Conservation (phyloP, 2,888 invertebrate species). For the Hedychridium roseum region DNA sequence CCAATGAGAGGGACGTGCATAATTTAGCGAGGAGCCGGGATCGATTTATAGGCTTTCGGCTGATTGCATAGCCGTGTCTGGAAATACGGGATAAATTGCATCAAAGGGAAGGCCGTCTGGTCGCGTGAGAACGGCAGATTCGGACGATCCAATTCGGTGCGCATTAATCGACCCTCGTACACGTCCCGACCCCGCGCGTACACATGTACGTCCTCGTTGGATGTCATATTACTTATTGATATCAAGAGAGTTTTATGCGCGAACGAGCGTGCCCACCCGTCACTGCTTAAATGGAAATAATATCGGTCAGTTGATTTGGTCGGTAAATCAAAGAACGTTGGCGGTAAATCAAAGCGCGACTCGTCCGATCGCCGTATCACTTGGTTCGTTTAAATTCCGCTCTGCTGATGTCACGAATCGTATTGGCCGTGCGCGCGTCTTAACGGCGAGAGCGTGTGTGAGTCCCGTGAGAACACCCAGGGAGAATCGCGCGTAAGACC, state of each 20-base stretch:
- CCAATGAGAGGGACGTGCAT: too few relatives aligned
- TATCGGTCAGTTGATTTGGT: conserved; percentile 33
- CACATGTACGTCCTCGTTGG: conserved; percentile 36
- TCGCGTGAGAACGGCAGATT: too few relatives aligned
- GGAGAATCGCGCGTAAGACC: too few relatives aligned
- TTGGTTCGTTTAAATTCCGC: conserved; percentile 33
- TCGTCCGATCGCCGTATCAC: conserved; percentile 13
- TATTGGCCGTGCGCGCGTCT: conserved; percentile 33
- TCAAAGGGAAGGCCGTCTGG: too few relatives aligned
- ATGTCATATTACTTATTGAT: conserved; percentile 48
- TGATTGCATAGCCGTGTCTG: too few relatives aligned
- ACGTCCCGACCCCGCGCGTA: conserved; percentile 16
- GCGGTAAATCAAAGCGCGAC: conserved; percentile 28
- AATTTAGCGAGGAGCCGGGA: too few relatives aligned
- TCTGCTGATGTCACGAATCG: conserved; percentile 38
- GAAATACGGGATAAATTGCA: too few relatives aligned
- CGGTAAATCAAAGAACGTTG: conserved; percentile 32
- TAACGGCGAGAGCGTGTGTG: too few relatives aligned
- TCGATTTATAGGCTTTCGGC: too few relatives aligned
- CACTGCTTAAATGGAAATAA: conserved; percentile 36
- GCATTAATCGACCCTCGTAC: conserved; percentile 30
- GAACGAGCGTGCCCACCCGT: conserved; percentile 24
- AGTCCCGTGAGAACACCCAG: conserved; percentile 33
- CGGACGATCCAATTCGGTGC: too few relatives aligned
- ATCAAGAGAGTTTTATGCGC: conserved; percentile 31